A percentile compares a stretch with the other conserved stretches of the same genome.
Evolutionary conservation across 2,888 invertebrate species (phyloP).

Genomic region (Heliconius charithonia): DNA sequence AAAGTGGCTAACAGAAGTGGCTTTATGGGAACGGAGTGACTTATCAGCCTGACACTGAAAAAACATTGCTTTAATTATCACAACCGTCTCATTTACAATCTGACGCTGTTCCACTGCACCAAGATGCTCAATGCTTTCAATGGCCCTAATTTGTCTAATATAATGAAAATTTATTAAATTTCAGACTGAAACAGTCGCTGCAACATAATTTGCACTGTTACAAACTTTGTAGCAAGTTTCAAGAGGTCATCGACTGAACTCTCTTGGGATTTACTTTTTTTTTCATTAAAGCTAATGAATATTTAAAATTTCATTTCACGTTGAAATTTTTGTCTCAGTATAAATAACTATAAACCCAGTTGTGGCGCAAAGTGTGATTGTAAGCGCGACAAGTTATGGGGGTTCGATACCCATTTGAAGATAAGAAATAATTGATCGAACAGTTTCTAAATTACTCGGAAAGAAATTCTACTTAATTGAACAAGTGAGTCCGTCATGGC

Average conservation of each 20-base stretch:
- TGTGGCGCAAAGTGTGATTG: too few species aligned
- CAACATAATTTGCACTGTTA: slow-evolving; percentile 38
- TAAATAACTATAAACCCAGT: not conserved
- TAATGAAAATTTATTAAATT: slow-evolving; percentile 34
- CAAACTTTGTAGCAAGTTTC: slow-evolving; percentile 34
- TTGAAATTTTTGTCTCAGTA: not conserved
- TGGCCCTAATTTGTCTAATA: not conserved
- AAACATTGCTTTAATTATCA: not conserved
- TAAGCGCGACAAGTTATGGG: too few species aligned
- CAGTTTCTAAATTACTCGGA: too few species aligned
- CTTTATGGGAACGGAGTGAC: too few species aligned
- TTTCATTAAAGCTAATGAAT: slow-evolving; percentile 22
- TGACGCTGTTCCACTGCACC: not conserved
- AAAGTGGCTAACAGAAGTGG: too few species aligned
- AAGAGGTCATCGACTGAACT: slow-evolving; percentile 31
- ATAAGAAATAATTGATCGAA: too few species aligned
- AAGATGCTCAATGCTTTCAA: not conserved
- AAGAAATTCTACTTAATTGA: too few species aligned
- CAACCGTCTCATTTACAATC: not conserved
- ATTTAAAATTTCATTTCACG: slow-evolving; percentile 17
- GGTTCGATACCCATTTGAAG: too few species aligned
- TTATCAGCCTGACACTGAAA: not conserved
- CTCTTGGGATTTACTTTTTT: slow-evolving; percentile 21
- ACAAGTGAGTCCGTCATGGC: too few species aligned
- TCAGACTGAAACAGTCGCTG: slow-evolving; percentile 31